phyloP scores from a whole-genome alignment of 2,888 invertebrate species.

The Julus scandinavius region DNA sequence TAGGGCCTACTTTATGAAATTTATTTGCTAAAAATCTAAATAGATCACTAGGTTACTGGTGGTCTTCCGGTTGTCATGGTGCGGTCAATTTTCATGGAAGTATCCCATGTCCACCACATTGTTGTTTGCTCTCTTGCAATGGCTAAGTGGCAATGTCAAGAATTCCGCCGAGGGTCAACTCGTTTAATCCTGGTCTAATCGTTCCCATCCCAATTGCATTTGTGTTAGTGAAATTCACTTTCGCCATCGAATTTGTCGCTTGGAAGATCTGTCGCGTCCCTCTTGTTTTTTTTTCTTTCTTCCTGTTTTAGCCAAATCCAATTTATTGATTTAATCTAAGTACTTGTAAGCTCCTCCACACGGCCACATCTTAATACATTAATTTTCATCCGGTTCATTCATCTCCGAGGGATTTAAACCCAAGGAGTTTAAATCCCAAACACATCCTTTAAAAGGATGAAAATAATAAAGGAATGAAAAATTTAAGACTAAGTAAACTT shows the following conservation, averaged over 20 bases:
- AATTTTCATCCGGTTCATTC: slow-evolving; percentile 44
- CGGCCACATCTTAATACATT: slow-evolving; percentile 31
- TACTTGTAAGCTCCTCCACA: neutral
- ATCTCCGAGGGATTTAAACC: slow-evolving; percentile 9
- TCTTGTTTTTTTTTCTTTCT: neutral
- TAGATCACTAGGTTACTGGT: slow-evolving; percentile 38
- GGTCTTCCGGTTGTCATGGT: neutral
- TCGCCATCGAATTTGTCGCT: neutral
- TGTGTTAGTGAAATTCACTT: neutral
- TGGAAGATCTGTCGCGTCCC: neutral
- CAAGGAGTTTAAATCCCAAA: neutral
- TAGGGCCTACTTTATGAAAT: neutral
- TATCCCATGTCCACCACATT: neutral
- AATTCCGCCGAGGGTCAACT: neutral
- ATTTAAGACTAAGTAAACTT: neutral
- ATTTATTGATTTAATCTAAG: slow-evolving; percentile 42
- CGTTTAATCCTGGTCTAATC: neutral
- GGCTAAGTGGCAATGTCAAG: neutral
- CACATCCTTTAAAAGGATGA: neutral
- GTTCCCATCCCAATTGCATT: neutral
- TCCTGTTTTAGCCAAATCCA: neutral
- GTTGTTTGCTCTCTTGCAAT: neutral
- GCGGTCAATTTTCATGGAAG: neutral
- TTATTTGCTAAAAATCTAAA: neutral
- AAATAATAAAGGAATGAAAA: neutral